phyloP scores from a whole-genome alignment of 2,888 invertebrate species.

The Stenoptilia bipunctidactyla region DNA sequence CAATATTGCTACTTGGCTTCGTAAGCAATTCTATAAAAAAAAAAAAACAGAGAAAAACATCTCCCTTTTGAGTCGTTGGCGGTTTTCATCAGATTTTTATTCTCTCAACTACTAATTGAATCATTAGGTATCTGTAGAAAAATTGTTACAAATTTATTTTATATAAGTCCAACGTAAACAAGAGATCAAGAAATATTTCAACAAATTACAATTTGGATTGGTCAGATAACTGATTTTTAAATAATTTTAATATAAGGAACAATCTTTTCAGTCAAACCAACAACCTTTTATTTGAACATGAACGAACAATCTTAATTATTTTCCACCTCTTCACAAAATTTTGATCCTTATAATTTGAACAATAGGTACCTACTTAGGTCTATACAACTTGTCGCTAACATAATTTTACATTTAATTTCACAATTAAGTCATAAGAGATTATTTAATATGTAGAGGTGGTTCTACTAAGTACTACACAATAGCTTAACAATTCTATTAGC shows the following conservation, averaged over 20 bases:
- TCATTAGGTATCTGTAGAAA: too few relatives aligned
- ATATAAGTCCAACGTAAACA: too few relatives aligned
- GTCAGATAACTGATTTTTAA: slow-evolving; percentile 7
- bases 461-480: not conserved
- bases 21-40: not conserved
- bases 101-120: too few relatives aligned
- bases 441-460: not conserved
- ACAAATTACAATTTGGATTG: not conserved
- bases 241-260: slow-evolving; percentile 26
- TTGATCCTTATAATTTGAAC: too few relatives aligned
- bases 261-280: slow-evolving; percentile 28
- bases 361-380: too few relatives aligned
- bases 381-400: too few relatives aligned
- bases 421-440: too few relatives aligned
- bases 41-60: not conserved
- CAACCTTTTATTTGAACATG: slow-evolving; percentile 3
- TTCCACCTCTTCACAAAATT: too few relatives aligned
- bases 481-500: not conserved
- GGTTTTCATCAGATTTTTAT: too few relatives aligned
- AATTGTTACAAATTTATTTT: too few relatives aligned
- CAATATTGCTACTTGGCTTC: slow-evolving; percentile 2
- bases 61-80: not conserved
- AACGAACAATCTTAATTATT: not conserved
- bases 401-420: too few relatives aligned
- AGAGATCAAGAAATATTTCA: not conserved